phyloP scores from a whole-genome alignment of 2,797 vertebrate genomes.

The Pteropus rufus region DNA sequence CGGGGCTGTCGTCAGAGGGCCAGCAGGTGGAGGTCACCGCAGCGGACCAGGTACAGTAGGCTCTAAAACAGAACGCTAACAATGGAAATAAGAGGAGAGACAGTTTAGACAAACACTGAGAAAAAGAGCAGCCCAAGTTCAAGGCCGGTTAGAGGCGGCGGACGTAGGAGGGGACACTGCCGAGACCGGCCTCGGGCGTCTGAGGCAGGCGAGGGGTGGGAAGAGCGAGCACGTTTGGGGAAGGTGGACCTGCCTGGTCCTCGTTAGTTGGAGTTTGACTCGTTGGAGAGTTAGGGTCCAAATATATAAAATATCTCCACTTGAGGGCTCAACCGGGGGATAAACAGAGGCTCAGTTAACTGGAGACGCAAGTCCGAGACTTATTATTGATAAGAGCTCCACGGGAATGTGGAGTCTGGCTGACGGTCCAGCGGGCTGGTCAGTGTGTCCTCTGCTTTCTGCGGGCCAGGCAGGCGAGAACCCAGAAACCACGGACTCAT shows the following conservation, averaged over 20 bases:
- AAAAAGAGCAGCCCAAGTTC: background rate
- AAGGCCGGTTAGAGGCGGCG: background rate
- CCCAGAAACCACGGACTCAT: no score
- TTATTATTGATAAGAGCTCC: accelerated
- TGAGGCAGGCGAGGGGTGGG: no score
- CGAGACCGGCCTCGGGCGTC: background rate
- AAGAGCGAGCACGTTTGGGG: background rate
- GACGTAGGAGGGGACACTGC: accelerated
- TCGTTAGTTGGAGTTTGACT: background rate
- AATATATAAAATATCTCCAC: background rate
- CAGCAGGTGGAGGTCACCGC: accelerated
- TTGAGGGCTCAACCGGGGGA: background rate
- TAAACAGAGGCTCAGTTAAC: background rate
- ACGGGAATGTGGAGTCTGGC: accelerated
- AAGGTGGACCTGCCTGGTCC: background rate
- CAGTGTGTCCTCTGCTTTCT: accelerated
- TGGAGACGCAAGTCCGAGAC: background rate
- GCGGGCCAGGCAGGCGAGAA: background rate
- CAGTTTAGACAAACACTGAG: background rate
- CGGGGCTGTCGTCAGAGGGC: no score
- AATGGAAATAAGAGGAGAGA: background rate
- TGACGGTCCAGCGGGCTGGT: accelerated
- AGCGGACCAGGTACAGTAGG: accelerated
- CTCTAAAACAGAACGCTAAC: accelerated
- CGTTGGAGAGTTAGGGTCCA: background rate